A percentile compares a stretch with the other conserved stretches of the same genome.
Evolutionary conservation across 2,113 vertebrate species (phyloP).

Genomic region (Mola mola): DNA sequence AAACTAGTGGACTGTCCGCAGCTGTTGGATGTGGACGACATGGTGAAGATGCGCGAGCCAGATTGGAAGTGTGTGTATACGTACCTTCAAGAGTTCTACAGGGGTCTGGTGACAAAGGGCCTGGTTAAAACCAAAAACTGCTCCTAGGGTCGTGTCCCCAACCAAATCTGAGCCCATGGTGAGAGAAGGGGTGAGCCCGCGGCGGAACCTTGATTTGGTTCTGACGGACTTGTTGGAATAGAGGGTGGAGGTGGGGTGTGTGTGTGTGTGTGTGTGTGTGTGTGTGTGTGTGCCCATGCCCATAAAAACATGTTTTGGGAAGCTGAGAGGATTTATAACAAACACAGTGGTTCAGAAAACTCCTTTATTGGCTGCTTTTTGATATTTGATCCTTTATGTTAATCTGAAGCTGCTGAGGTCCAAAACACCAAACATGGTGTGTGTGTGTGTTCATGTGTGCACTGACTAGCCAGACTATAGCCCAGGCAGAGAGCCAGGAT

Average conservation of each 20-base stretch:
- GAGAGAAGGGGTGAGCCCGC: conserved; percentile 68
- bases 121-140: conserved; percentile 99
- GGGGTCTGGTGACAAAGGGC: conserved; percentile 98
- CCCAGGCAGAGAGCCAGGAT: conserved; percentile 57
- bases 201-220: conserved; percentile 34
- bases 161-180: conserved; percentile 76
- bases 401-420: conserved; percentile 31
- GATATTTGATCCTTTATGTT: conserved; percentile 36
- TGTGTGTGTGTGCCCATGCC: background rate
- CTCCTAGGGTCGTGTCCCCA: conserved; percentile 84
- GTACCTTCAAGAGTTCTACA: conserved; percentile 99
- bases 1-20: conserved; percentile 96
- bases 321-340: conserved; percentile 15
- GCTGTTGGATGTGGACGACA: conserved; percentile 99
- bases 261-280: background rate
- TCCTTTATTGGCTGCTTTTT: conserved; percentile 27
- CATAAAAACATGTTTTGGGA: too few species aligned
- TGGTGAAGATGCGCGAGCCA: conserved; percentile 99
- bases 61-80: conserved; percentile 99
- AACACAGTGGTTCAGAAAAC: conserved; percentile 6
- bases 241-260: conserved; percentile 1
- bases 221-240: conserved; percentile 9
- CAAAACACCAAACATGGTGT: conserved; percentile 65
- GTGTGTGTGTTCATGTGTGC: conserved; percentile 12
- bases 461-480: too few species aligned